phyloP scores from a whole-genome alignment of 2,797 vertebrate genomes.

The Gallinago solitaria region DNA sequence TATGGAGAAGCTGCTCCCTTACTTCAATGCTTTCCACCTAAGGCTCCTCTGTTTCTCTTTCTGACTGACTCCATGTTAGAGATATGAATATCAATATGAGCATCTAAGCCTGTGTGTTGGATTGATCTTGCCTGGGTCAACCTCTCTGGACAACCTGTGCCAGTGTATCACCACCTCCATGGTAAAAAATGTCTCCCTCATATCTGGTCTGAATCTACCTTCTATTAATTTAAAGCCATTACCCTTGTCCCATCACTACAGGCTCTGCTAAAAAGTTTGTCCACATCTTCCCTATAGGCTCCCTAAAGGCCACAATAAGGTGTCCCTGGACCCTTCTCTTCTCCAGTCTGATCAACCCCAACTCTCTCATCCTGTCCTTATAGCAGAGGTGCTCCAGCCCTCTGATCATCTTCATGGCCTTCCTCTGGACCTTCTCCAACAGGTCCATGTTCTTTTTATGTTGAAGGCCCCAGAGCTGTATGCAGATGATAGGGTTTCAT shows the following conservation, averaged over 20 bases:
- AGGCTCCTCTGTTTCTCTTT: not conserved
- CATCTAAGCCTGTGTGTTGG: not conserved
- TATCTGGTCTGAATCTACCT: not conserved
- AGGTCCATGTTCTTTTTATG: not conserved
- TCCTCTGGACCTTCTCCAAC: not conserved
- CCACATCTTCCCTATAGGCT: not conserved
- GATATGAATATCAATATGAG: not conserved
- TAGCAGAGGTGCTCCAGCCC: not conserved
- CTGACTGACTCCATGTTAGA: not conserved
- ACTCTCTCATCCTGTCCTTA: not conserved
- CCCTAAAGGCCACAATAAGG: not conserved
- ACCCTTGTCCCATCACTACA: not conserved
- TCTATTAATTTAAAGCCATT: not conserved
- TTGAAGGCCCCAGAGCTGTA: not conserved
- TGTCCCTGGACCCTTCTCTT: not conserved
- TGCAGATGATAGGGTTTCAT: not conserved
- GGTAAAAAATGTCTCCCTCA: not conserved
- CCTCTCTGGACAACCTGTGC: not conserved
- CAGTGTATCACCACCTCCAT: not conserved
- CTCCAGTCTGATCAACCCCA: not conserved
- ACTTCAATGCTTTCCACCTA: not conserved
- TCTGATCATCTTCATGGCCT: not conserved
- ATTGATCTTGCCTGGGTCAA: not conserved
- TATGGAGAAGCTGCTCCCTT: not conserved
- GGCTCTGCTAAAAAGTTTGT: not conserved